Evolutionary conservation across 1,140 invertebrate species (phyloP).

Genomic region (Drosophila guanche): DNA sequence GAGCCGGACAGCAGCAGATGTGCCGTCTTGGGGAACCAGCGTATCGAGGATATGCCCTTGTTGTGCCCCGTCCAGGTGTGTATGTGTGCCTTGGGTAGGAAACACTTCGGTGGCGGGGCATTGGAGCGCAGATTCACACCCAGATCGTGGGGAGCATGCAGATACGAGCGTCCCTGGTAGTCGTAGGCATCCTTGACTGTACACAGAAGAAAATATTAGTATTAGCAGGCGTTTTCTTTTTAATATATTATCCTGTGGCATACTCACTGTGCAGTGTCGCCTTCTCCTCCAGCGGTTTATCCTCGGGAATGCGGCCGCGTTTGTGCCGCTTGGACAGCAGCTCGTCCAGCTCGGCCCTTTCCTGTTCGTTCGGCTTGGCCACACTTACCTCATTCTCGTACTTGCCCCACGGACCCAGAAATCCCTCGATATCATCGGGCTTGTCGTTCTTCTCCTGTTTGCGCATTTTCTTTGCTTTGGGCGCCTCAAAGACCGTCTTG

Average conservation of each 20-base stretch:
- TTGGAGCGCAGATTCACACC: slow-evolving; percentile 97
- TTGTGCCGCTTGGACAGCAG: slow-evolving; percentile 96
- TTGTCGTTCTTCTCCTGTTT: slow-evolving; percentile 96
- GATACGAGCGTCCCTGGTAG: slow-evolving; percentile 98
- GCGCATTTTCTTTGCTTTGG: slow-evolving; percentile 91
- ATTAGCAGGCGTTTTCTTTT: background rate
- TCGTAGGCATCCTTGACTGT: slow-evolving; percentile 96
- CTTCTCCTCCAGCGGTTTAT: slow-evolving; percentile 97
- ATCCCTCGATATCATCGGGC: slow-evolving; percentile 96
- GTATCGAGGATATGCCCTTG: slow-evolving; percentile 97
- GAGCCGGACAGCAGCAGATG: slow-evolving; percentile 97
- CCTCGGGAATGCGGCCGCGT: slow-evolving; percentile 90
- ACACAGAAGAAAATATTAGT: slow-evolving; percentile 61
- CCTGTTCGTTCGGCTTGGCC: slow-evolving; percentile 95
- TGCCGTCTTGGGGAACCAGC: slow-evolving; percentile 97
- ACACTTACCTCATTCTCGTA: slow-evolving; percentile 95
- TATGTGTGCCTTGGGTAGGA: slow-evolving; percentile 97
- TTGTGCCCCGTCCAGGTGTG: slow-evolving; percentile 99
- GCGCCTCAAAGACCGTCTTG: slow-evolving; percentile 95
- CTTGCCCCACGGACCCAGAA: slow-evolving; percentile 98
- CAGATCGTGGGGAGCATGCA: slow-evolving; percentile 97
- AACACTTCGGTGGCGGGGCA: slow-evolving; percentile 96
- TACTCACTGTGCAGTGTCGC: slow-evolving; percentile 95
- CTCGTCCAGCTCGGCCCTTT: slow-evolving; percentile 96
- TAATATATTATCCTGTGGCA: background rate